Evolutionary conservation across 2,113 vertebrate species (phyloP), one percentile per base, ranked within the genome.

Genomic region (Sprattus sprattus): DNA sequence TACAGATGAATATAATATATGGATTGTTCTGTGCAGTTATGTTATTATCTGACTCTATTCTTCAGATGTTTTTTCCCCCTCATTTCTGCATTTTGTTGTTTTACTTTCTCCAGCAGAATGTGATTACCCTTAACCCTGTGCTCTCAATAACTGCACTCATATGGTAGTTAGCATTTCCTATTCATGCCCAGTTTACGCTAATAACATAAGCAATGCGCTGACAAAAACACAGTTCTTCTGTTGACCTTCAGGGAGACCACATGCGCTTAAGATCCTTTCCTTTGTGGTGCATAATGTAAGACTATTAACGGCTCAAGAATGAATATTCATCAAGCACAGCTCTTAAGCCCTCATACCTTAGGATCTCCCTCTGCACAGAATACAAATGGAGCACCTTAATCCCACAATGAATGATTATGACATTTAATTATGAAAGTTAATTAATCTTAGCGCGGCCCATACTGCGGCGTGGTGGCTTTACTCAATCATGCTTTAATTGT

Each of bases 351-450:
- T 67, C 64, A 67, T 25, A 67, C 64, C 64, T 25, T 11, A 25
- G n/a, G 13, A n/a, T 67, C n/a, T 11, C 28, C 28, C 64, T 25
- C 64, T 28, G 64, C 25, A 25, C 64, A 67, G 28, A 57, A 47
- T 60, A 20, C 57, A 45, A 84, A 84, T 67, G 22, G 44, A 39
- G 45, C 45, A 28, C 7, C 64, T 15, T 50, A 28, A 10, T 83
- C 39, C 16, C 52, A 18, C 9, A 22, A 25, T 60, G n/a, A 32
- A 22, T 84, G 39, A 13, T 64, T 67, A 44, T 45, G 54, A 71
- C 54, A 64, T 47, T 44, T 45, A 45, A 84, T 45, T 67, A 47
- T 84, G 45, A 71, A 84, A 78, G 64, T 84, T n/a, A 49, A 78
- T 84, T 75, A 45, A 46, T 67, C 20, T 45, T 25, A 1, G n/a